Evolutionary conservation across 2,888 invertebrate species (phyloP), one percentile per base, ranked within the genome.

Genomic region (Leuctra nigra): DNA sequence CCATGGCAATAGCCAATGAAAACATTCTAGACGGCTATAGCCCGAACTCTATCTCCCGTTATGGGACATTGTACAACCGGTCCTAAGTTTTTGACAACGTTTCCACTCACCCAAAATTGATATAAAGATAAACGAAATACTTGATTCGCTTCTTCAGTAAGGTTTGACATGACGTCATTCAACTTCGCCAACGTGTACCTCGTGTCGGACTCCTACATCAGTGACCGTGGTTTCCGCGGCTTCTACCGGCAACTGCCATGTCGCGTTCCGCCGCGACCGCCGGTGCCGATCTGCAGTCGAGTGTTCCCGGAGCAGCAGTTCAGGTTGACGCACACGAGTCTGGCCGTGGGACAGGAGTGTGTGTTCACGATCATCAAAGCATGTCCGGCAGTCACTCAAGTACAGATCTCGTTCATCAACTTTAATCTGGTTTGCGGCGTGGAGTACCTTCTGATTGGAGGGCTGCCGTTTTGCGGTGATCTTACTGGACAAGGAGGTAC

Each of bases 151-250:
- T n/a, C n/a, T n/a, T n/a, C n/a, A 73, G 72, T 66, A n/a, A 60
- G 63, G 13, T 66, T 72, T 46, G 70, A 71, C 58, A 62, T 71
- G 53, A 65, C 66, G 33, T 63, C 61, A 47, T 64, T 62, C 20
- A 61, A 70, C 38, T 65, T 63, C 59, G 67, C 70, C 54, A 72
- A 74, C 50, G 59, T 75, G 53, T 65, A 64, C 56, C 75, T 77
- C 61, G 65, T 69, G 24, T 69, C 73, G 1, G 72, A 74, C 60
- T 59, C 62, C 25, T 66, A 63, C 39, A 68, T 67, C 35, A 70
- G 71, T 61, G 71, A 72, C 44, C 68, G 72, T 60, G 77, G 76
- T 38, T 76, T 76, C 63, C 69, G 66, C 38, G 71, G 69, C 20
- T 66, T 67, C 33, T 77, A 72, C 61, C 68, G 72, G 57, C 75